A percentile compares a stretch with the other conserved stretches of the same genome.
Conservation (phyloP, 2,888 invertebrate genomes). For the Ernsta delagoae region DNA sequence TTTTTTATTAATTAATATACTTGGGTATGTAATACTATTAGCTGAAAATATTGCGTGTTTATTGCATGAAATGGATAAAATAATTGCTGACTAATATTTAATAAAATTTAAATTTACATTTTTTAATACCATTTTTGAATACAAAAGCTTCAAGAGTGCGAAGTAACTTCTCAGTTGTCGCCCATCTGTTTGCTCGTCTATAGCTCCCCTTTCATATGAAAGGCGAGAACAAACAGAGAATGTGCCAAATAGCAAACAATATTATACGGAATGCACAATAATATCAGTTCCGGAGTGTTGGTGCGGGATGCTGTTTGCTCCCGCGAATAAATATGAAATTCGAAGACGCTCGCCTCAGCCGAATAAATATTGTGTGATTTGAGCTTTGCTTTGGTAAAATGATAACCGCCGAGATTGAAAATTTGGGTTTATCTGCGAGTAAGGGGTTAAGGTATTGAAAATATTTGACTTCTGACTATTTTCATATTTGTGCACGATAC, state of each 20-base stretch:
- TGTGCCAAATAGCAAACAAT: constrained; percentile 85
- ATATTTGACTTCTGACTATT: not conserved
- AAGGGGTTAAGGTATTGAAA: constrained; percentile 43
- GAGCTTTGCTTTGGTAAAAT: constrained; percentile 83
- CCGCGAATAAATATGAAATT: constrained; percentile 84
- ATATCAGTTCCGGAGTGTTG: constrained; percentile 81
- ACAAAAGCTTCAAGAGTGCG: constrained; percentile 67
- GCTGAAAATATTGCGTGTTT: too few relatives aligned
- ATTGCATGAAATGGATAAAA: too few relatives aligned
- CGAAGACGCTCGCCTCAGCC: constrained; percentile 76
- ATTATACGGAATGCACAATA: constrained; percentile 86
- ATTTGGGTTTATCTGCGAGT: constrained; percentile 75
- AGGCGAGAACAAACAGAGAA: constrained; percentile 84
- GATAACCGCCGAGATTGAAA: constrained; percentile 83
- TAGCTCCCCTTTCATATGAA: constrained; percentile 84
- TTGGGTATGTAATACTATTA: too few relatives aligned
- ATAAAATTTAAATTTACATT: constrained; percentile 14
- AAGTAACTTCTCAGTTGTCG: constrained; percentile 58
- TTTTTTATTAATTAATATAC: too few relatives aligned
- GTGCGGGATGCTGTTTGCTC: constrained; percentile 73
- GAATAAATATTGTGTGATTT: constrained; percentile 81
- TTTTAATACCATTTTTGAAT: constrained; percentile 70
- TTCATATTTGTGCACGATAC: too few relatives aligned
- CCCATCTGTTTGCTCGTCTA: constrained; percentile 78
- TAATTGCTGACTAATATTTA: too few relatives aligned